Evolutionary conservation across 2,113 vertebrate species (phyloP).

Genomic region (Numida meleagris): DNA sequence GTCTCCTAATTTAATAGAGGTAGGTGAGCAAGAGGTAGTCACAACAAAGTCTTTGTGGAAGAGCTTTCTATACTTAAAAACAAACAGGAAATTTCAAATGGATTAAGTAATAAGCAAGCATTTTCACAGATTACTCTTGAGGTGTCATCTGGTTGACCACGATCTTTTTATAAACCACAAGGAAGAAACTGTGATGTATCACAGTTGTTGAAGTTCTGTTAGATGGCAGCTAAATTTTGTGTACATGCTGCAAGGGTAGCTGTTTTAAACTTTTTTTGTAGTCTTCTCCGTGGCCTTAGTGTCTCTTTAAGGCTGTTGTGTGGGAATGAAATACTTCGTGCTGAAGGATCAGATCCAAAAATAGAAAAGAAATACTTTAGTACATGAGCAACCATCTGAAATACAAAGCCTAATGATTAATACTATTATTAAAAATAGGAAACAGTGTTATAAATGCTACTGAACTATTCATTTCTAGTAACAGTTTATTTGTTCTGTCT

Average conservation of each 20-base stretch:
- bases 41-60: background rate
- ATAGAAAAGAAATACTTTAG: slow-evolving; percentile 54
- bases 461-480: background rate
- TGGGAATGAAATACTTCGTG: slow-evolving; percentile 61
- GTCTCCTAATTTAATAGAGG: background rate
- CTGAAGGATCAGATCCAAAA: slow-evolving; percentile 54
- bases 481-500: background rate
- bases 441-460: background rate
- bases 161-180: background rate
- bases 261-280: background rate
- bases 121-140: background rate
- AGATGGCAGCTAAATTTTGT: background rate
- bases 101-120: background rate
- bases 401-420: slow-evolving; percentile 41
- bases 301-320: slow-evolving; percentile 53
- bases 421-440: slow-evolving; percentile 50
- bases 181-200: background rate
- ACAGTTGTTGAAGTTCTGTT: background rate
- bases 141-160: background rate
- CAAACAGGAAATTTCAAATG: background rate
- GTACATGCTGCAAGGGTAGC: background rate
- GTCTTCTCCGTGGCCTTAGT: background rate
- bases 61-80: background rate
- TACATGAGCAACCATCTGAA: slow-evolving; percentile 28
- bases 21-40: background rate